Evolutionary conservation across 2,888 invertebrate species (phyloP).

Genomic region (Silvanus unidentatus): DNA sequence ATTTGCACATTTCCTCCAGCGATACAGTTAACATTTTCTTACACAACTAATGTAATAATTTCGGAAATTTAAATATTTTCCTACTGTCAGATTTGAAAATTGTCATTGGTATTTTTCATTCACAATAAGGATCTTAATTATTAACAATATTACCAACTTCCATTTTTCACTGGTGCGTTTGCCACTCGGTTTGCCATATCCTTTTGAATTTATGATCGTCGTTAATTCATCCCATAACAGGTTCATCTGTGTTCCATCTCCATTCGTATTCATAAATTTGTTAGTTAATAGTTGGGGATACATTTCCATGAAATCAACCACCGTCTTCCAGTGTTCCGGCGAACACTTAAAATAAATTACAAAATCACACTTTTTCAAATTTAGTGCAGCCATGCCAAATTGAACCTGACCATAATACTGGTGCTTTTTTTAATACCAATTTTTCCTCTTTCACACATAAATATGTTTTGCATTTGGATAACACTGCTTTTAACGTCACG

Average conservation of each 20-base stretch:
- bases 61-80: too few species aligned
- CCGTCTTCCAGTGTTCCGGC: too few species aligned
- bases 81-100: too few species aligned
- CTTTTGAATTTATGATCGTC: neutral
- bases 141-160: constrained; percentile 4
- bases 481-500: neutral
- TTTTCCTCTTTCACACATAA: neutral
- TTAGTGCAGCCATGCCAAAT: constrained; percentile 12
- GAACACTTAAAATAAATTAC: too few species aligned
- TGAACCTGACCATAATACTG: constrained; percentile 15
- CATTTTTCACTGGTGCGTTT: constrained; percentile 1
- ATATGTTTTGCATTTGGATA: neutral
- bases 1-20: too few species aligned
- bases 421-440: constrained; percentile 9
- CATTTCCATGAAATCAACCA: too few species aligned
- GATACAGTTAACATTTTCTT: too few species aligned
- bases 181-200: constrained; percentile 1
- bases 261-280: too few species aligned
- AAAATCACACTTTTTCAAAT: constrained; percentile 5
- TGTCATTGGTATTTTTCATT: too few species aligned
- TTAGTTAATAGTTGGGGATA: too few species aligned
- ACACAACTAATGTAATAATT: too few species aligned
- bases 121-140: too few species aligned
- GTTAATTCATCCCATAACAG: constrained; percentile 3
- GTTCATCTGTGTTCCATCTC: neutral